A percentile compares a stretch with the other conserved stretches of the same genome.
Conservation (phyloP, 2,888 invertebrate genomes). For the Volucella zonaria region DNA sequence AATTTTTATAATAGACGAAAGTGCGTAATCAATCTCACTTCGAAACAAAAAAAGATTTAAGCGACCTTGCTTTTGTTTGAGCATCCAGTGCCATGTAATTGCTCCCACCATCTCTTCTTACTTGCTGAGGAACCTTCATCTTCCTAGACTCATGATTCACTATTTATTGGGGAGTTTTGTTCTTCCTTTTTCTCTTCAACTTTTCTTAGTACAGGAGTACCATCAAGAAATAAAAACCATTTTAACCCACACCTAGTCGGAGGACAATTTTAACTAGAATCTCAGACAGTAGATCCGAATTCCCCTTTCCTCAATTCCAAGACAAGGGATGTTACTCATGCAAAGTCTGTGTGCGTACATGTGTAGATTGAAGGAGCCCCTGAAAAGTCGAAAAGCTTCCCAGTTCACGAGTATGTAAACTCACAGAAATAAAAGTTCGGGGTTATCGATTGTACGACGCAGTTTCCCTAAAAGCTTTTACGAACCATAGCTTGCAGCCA, state of each 20-base stretch:
- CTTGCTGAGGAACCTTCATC: slow-evolving; percentile 35
- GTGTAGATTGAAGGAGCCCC: background rate
- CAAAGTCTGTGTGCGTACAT: background rate
- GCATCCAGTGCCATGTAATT: background rate
- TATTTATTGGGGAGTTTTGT: slow-evolving; percentile 5
- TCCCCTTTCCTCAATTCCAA: slow-evolving; percentile 41
- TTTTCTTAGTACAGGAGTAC: background rate
- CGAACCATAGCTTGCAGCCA: slow-evolving; percentile 25
- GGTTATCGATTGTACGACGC: slow-evolving; percentile 50
- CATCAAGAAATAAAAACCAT: slow-evolving; percentile 48
- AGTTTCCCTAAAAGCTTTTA: slow-evolving; percentile 55
- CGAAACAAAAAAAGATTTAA: background rate
- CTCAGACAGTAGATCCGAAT: slow-evolving; percentile 52
- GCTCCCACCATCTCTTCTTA: background rate
- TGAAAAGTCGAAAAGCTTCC: slow-evolving; percentile 1
- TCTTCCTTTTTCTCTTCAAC: background rate
- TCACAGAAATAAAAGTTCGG: slow-evolving; percentile 35
- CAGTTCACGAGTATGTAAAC: background rate
- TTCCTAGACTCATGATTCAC: slow-evolving; percentile 52
- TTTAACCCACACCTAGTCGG: slow-evolving; percentile 18
- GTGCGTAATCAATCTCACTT: no score
- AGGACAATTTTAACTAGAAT: slow-evolving; percentile 44
- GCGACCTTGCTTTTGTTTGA: background rate
- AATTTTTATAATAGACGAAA: no score
- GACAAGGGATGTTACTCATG: slow-evolving; percentile 48